Base-by-base conservation (phyloP, 2,888 invertebrate species). In the Polyploca ridens region DNA sequence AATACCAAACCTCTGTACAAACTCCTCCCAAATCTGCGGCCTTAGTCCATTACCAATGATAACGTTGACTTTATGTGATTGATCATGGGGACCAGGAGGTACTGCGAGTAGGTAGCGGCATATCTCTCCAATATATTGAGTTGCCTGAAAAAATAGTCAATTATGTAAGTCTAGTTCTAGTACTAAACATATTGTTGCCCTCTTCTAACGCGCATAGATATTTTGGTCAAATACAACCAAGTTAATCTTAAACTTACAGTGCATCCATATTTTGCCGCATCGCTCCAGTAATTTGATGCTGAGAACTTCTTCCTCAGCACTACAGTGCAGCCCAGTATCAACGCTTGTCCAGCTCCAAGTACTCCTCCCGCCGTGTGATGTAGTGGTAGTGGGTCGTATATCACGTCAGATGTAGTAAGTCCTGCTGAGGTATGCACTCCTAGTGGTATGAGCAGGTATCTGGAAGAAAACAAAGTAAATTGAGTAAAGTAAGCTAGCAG, bases 281-380 rank as follows among this genome's bases (percentile, higher is more conserved):
- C 99, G 46, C 95, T 96, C 98, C 99, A 99, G 88, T 98, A 99
- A 76, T 97, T 96, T 1, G 97, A 96, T 0, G 99, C 99, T 0
- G 99, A 99, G 91, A 99, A 99, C 87, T 99, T 99, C 81, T 96
- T 96, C 71, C 98, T 95, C 62, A 99, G 88, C 0, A 96, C 98
- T 41, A 98, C 96, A 0, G 98, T 96, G 63, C 96, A 95, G 7
- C 99, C 99, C 81, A 94, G 95, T 35, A 96, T 88, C n/a, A 97
- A 74, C 0, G 96, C 95, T 80, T 97, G 97, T 0, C 98, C 98
- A 3, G 96, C 95, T 1, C 98, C 98, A 14, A 98, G 91, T 61
- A 98, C 95, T 0, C 99, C 98, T 1, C 99, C 99, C 0, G 98
- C 98, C 0, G 98, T 97, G 84, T 99, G 99, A 82, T 99, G 99